These are phyloP conservation scores for Eupithecia vulgata DNA, from an alignment of 2,888 invertebrate species.

Conservation along the genomic window DNA sequence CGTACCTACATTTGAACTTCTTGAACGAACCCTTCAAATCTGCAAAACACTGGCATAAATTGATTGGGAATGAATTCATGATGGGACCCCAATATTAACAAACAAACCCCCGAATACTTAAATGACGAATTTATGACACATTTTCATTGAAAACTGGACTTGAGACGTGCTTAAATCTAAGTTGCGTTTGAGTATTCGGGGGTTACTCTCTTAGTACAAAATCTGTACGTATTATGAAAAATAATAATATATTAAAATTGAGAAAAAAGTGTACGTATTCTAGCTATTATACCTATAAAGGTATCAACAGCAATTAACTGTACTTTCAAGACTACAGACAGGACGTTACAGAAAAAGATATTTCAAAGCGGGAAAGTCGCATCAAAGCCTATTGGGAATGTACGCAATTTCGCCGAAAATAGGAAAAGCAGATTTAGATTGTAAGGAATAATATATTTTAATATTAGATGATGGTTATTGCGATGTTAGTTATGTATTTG, in stretches of 20 bases:
- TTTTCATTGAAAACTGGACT: no score
- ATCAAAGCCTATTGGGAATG: slow-evolving; percentile 40
- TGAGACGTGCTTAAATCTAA: no score
- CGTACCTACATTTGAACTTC: not conserved
- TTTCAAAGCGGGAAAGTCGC: slow-evolving; percentile 29
- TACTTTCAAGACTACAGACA: slow-evolving; percentile 14
- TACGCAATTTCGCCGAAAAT: slow-evolving; percentile 18
- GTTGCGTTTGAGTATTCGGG: no score
- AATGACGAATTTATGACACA: no score
- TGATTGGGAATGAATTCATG: not conserved
- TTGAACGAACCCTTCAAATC: not conserved
- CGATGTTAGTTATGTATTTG: slow-evolving; percentile 60
- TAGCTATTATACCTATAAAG: not conserved
- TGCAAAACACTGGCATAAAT: not conserved
- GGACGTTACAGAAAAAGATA: slow-evolving; percentile 35
- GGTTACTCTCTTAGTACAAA: not conserved
- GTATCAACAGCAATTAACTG: not conserved
- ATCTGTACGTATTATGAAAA: not conserved
- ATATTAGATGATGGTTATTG: slow-evolving; percentile 65
- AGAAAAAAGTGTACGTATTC: no score
- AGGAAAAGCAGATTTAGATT: slow-evolving; percentile 49
- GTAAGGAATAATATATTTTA: slow-evolving; percentile 71
- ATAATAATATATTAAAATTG: no score
- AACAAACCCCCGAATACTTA: no score
- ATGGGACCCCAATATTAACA: not conserved